Evolutionary conservation across 2,797 vertebrate species (phyloP).

Genomic region (Enteromius paludinosus): DNA sequence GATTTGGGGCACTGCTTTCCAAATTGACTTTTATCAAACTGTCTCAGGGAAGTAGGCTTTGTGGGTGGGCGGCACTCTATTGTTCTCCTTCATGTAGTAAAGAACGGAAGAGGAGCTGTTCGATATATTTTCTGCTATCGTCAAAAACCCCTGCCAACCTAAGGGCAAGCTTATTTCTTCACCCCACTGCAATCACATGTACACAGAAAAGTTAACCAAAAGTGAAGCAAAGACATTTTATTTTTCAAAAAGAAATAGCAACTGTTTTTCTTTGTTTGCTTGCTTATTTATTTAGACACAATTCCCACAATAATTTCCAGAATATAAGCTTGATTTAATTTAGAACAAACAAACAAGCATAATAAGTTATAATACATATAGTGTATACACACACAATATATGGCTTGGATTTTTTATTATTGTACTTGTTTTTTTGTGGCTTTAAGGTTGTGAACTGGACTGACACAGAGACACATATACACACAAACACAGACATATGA

Average conservation of each 20-base stretch:
- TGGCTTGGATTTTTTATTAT: not conserved
- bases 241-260: not conserved
- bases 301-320: not conserved
- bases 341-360: no score
- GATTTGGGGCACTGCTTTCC: conserved; percentile 40
- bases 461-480: not conserved
- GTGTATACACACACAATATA: no score
- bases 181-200: not conserved
- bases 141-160: not conserved
- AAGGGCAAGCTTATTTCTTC: conserved; percentile 8
- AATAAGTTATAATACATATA: no score
- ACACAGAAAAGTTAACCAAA: not conserved
- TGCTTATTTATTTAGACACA: not conserved
- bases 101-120: conserved; percentile 36
- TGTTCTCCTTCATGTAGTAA: conserved; percentile 46
- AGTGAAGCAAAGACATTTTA: not conserved
- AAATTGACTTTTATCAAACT: conserved; percentile 49
- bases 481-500: not conserved
- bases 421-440: not conserved
- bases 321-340: not conserved
- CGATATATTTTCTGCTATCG: conserved; percentile 13
- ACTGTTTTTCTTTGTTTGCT: not conserved
- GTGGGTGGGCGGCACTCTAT: conserved; percentile 41
- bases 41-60: conserved; percentile 36
- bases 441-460: not conserved